Base-by-base conservation (phyloP, 2,888 invertebrate species). In the Cheilosia vulpina region DNA sequence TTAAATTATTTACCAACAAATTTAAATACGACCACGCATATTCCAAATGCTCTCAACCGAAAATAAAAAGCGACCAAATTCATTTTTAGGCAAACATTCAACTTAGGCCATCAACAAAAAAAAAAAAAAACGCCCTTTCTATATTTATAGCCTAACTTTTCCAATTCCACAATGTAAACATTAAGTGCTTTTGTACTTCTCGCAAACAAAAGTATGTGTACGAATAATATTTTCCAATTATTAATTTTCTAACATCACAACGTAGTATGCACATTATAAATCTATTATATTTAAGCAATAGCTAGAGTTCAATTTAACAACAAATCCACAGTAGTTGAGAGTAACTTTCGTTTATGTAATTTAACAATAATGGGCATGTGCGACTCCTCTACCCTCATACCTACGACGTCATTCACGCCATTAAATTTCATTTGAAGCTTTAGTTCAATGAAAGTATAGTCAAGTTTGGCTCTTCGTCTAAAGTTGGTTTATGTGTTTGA, bases 401-500 rank as follows among this genome's bases (percentile, higher is more conserved):
- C 38, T 34, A 60, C 76, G 66, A 85, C 85, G 80, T 80, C 80
- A 85, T 85, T 85, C 62, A 52, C 80, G 80, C 81, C 76, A 85
- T 85, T 85, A 76, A 76, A 81, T 72, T 55, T 68, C 81, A 43
- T 81, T 85, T 81, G 81, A 85, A 80, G 76, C 80, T 85, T 77
- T 57, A 57, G 72, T 85, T 85, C 85, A 85, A 77, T 81, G 85
- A 85, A 81, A 77, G 76, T 85, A 72, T 85, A 72, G 85, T 63
- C 63, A 66, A 43, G 31, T 75, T 19, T 53, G 34, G 4, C 57
- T 45, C 21, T 65, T 62, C 34, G 34, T 2, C 11, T 50, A 47
- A 58, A 57, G 65, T 57, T 78, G 63, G 58, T 50, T 80, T 80
- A 57, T 43, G 17, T 73, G 50, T 60, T 68, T 52, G 34, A 65